phyloP scores from a whole-genome alignment of 1,140 invertebrate genomes.

The Drosophila ercepeae region DNA sequence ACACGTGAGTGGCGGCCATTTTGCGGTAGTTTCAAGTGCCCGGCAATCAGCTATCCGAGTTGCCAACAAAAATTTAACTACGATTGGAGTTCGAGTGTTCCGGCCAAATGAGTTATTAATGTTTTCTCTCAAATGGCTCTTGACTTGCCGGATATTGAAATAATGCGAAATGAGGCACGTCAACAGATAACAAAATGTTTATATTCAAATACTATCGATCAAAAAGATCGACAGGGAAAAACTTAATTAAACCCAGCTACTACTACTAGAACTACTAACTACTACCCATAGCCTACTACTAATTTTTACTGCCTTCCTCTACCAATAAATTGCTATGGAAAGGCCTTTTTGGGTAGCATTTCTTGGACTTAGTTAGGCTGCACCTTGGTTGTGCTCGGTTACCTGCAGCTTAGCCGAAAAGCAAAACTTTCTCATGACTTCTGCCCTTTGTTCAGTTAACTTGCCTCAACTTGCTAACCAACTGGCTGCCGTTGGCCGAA shows the following conservation, averaged over 20 bases:
- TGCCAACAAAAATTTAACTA: slow-evolving; percentile 35
- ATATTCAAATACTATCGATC: too few relatives aligned
- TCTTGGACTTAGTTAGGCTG: slow-evolving; percentile 30
- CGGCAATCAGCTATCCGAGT: slow-evolving; percentile 19
- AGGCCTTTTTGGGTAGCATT: slow-evolving; percentile 16
- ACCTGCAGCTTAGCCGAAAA: slow-evolving; percentile 34
- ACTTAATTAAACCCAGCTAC: too few relatives aligned
- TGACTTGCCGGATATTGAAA: not conserved
- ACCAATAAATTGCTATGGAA: slow-evolving; percentile 23
- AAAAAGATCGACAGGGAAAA: not conserved
- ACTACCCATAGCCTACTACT: too few relatives aligned
- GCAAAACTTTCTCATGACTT: slow-evolving; percentile 34
- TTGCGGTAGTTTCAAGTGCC: slow-evolving; percentile 52
- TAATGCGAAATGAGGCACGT: not conserved
- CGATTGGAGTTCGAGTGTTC: slow-evolving; percentile 4
- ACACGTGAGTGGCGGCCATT: slow-evolving; percentile 59
- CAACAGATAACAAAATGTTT: not conserved
- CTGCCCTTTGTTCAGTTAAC: slow-evolving; percentile 30
- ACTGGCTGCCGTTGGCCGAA: slow-evolving; percentile 20
- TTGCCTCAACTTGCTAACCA: slow-evolving; percentile 25
- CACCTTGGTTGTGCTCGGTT: slow-evolving; percentile 19
- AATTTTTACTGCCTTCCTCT: not conserved
- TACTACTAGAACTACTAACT: too few relatives aligned
- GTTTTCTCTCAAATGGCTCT: slow-evolving; percentile 8
- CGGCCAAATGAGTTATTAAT: slow-evolving; percentile 40